A percentile compares a stretch with the other conserved stretches of the same genome.
These are phyloP conservation scores for Drosophila seclusa DNA, from an alignment of 2,888 invertebrate genomes.

Conservation along the genomic window DNA sequence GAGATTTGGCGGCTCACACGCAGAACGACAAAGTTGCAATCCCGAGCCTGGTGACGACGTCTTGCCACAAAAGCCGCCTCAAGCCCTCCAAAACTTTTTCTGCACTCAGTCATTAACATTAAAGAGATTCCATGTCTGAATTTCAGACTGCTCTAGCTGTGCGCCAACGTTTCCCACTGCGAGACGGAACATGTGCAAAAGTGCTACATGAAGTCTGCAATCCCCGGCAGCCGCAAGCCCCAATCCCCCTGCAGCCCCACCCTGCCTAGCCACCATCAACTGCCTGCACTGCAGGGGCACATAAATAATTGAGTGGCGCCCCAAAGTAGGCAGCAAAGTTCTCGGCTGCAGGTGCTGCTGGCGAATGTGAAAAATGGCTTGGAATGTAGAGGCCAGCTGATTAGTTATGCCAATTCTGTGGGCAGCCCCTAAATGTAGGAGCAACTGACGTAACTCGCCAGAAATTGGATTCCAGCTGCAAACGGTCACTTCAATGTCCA, in stretches of 20 bases:
- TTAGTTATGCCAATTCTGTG: constrained; percentile 67
- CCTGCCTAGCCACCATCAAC: neutral
- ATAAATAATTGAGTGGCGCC: constrained; percentile 77
- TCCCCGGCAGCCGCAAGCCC: neutral
- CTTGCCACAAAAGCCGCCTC: constrained; percentile 74
- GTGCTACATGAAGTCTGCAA: constrained; percentile 19
- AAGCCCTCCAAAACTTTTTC: constrained; percentile 66
- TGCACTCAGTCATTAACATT: constrained; percentile 74
- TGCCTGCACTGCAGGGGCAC: constrained; percentile 65
- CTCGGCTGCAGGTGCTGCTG: constrained; percentile 62
- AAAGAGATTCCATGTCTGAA: constrained; percentile 69
- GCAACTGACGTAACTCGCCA: neutral
- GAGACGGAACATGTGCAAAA: constrained; percentile 38
- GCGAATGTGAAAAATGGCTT: constrained; percentile 32
- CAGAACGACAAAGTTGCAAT: constrained; percentile 59
- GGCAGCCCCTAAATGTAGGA: constrained; percentile 36
- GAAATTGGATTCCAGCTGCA: constrained; percentile 14
- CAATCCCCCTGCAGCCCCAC: neutral
- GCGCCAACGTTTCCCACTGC: constrained; percentile 27
- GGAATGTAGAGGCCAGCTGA: constrained; percentile 23
- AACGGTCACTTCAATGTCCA: constrained; percentile 9
- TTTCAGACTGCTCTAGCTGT: constrained; percentile 4
- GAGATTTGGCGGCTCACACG: constrained; percentile 45
- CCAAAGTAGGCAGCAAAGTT: constrained; percentile 68
- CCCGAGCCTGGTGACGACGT: constrained; percentile 37